Percentiles rank a stretch among this genome's conserved stretches.
phyloP scores from a whole-genome alignment of 2,113 vertebrate species.

The Puntigrus tetrazona region DNA sequence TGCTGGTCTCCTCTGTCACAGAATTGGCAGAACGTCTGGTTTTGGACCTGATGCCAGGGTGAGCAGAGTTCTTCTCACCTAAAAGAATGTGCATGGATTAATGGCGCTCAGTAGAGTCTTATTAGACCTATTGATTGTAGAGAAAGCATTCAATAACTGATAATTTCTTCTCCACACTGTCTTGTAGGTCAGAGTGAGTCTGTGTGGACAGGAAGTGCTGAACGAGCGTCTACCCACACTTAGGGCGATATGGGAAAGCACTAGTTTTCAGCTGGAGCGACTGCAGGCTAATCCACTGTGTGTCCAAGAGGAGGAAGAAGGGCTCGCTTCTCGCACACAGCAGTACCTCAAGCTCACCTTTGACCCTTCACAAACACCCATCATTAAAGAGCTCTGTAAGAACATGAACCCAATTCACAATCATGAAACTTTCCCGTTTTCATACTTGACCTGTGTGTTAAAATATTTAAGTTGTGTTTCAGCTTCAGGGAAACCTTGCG shows the following conservation, averaged over 20 bases:
- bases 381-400: conserved; percentile 71
- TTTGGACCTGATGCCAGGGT: conserved; percentile 81
- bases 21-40: conserved; percentile 76
- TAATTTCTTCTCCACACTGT: background rate
- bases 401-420: background rate
- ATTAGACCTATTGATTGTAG: background rate
- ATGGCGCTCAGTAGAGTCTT: background rate
- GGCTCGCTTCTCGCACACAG: conserved; percentile 74
- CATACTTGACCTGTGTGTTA: background rate
- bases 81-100: background rate
- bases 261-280: conserved; percentile 86
- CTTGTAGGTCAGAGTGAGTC: conserved; percentile 74
- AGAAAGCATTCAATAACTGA: background rate
- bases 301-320: conserved; percentile 80
- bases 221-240: conserved; percentile 75
- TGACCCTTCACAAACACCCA: conserved; percentile 69
- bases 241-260: conserved; percentile 86
- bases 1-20: conserved; percentile 76
- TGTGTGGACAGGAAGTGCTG: conserved; percentile 76
- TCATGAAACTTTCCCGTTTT: background rate
- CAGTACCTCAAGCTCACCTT: conserved; percentile 80
- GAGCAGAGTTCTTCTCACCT: conserved; percentile 50
- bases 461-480: conserved; percentile 14
- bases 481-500: conserved; percentile 73
- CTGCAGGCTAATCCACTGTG: conserved; percentile 80